Evolutionary conservation across 2,797 vertebrate genomes (phyloP).

Genomic region (Mus minutoides): DNA sequence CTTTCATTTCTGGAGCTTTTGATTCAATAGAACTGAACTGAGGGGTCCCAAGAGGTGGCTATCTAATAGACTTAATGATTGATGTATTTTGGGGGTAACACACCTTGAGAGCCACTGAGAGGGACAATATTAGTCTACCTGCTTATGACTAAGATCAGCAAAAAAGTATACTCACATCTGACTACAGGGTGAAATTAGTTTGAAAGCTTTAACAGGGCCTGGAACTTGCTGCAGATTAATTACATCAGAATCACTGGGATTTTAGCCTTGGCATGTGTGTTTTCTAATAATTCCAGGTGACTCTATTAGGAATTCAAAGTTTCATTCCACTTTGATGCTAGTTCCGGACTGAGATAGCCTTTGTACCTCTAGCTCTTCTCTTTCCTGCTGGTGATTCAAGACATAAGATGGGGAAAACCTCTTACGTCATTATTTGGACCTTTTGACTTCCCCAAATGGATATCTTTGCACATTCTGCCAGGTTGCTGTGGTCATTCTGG

Average conservation of each 20-base stretch:
- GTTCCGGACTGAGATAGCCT: neutral
- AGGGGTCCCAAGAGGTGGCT: neutral
- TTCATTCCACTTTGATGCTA: slow-evolving; percentile 13
- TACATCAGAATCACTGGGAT: slow-evolving; percentile 45
- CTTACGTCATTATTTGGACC: neutral
- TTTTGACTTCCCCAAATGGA: neutral
- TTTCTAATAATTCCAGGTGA: slow-evolving; percentile 39
- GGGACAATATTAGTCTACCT: neutral
- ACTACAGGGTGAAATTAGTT: slow-evolving; percentile 9
- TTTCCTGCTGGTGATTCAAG: too few species aligned
- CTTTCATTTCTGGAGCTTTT: neutral
- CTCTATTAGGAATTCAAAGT: slow-evolving; percentile 25
- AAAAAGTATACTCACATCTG: slow-evolving; percentile 33
- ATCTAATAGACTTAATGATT: neutral
- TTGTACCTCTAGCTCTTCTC: neutral
- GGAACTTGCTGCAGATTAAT: slow-evolving; percentile 49
- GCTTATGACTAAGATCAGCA: neutral
- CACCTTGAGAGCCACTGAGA: neutral
- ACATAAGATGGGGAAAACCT: neutral
- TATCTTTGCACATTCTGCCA: neutral
- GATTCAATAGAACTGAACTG: neutral
- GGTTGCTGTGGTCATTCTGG: neutral
- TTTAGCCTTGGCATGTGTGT: neutral
- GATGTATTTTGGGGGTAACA: neutral
- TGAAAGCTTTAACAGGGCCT: slow-evolving; percentile 9